These are phyloP conservation scores for Eulacestoma nigropectus DNA, from an alignment of 2,113 vertebrate species.

Conservation along the genomic window DNA sequence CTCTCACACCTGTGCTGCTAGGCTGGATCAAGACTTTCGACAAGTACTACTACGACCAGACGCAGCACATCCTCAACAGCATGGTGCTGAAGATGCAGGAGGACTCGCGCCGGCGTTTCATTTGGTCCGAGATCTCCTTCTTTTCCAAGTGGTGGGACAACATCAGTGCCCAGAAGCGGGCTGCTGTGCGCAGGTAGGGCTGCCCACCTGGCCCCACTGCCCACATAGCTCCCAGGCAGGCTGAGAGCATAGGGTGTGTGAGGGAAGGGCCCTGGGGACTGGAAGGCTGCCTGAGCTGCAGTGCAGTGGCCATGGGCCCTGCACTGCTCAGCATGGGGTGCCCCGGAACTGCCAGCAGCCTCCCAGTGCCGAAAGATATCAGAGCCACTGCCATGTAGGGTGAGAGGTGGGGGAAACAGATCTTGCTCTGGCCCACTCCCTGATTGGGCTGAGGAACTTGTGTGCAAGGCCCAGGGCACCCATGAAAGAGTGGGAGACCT, in stretches of 20 bases:
- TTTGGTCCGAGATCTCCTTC: constrained; percentile 97
- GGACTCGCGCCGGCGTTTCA: constrained; percentile 91
- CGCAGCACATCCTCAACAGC: constrained; percentile 96
- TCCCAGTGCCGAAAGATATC: not conserved
- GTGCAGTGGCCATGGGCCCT: not conserved
- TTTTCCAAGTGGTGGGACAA: constrained; percentile 98
- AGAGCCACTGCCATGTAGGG: not conserved
- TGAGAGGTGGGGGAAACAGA: not conserved
- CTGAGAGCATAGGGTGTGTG: rapidly evolving
- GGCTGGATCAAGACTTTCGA: constrained; percentile 99
- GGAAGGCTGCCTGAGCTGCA: not conserved
- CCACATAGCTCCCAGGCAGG: too few species aligned
- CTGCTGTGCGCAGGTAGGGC: constrained; percentile 82
- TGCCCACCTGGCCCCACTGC: not conserved
- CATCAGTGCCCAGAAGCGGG: constrained; percentile 82
- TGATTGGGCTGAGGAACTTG: not conserved
- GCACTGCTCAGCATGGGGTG: not conserved
- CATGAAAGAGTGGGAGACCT: not conserved
- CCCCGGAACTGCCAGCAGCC: not conserved
- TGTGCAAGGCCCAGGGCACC: not conserved
- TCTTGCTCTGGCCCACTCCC: not conserved
- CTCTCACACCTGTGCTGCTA: constrained; percentile 8
- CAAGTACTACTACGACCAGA: constrained; percentile 96
- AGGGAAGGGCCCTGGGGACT: not conserved
- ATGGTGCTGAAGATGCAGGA: constrained; percentile 94